Base-by-base conservation (phyloP, 2,888 invertebrate species). In the Hetaerina titia region DNA sequence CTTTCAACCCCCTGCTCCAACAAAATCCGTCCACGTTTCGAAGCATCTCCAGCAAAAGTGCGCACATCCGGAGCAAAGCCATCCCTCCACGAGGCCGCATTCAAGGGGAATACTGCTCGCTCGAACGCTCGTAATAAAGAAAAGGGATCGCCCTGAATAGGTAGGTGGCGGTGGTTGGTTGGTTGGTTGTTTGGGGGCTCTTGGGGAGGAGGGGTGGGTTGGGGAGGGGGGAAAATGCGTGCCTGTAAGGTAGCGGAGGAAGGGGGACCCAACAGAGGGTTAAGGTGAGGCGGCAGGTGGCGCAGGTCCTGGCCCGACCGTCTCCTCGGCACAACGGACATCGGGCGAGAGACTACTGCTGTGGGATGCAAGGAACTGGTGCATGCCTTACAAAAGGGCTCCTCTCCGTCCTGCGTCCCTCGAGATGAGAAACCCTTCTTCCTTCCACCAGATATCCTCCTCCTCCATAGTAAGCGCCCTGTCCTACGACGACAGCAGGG, bases 141-240 rank as follows among this genome's bases (percentile, higher is more conserved):
- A 81, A 81, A 81, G 81, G 81, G 81, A 81, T 81, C 81, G 81
- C 81, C 81, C 81, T 81, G 81, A 81, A 81, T 81, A 31, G 81
- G 81, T 81, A 81, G 81, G 81, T 81, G 81, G 31, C 81, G n/a
- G 81, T 31, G 31, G 81, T 31, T 25, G 81, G 81, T 81, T 81
- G 69, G 69, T 17, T 69, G 69, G 69, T 69, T n/a, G 15, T n/a
- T n/a, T 69, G n/a, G 69, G n/a, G 69, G 22, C n/a, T 22, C 2
- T 69, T n/a, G 69, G 63, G 63, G 11, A 17, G 11, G 11, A 15
- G 17, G 17, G 15, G 63, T 17, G 11, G 15, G 17, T 17, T 11
- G 11, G 63, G 1, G 11, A 5, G 69, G 9, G 19, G 69, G 19
- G 69, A n/a, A 17, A 2, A 69, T 69, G 69, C 69, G 69, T 69